Evolutionary conservation across 2,113 vertebrate species (phyloP), one percentile per base, ranked within the genome.

Genomic region (Anarhynchus alexandrinus): DNA sequence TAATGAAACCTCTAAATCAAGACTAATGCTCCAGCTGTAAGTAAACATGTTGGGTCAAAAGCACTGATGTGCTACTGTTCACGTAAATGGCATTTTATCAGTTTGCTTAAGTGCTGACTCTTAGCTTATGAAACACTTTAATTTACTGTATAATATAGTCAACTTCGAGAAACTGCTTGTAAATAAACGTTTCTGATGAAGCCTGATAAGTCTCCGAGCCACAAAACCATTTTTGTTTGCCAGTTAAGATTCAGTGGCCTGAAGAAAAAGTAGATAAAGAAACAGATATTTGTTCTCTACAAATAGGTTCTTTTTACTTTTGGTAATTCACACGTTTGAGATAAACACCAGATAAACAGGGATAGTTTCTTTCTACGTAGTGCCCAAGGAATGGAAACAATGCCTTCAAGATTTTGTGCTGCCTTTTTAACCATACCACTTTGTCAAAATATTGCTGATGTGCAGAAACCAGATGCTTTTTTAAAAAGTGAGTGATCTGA

Each of bases 141-240:
- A 80, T 93, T 95, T 95, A 76, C 58, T 11, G 1, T 77, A 73
- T 83, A 89, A 90, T 86, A 26, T 26, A 49, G 82, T 86, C 76
- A 82, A 3, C 89, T 87, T 93, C 1, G 5, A 93, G 82, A 90
- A 97, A 95, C 81, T 91, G 82, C 89, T 96, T 82, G 89, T 88
- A 94, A 95, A 97, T 95, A 95, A 95, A 91, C 43, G 2, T 93
- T 95, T 91, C 78, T 93, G 89, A 89, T 94, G 91, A 73, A 80
- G 71, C 61, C 70, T 82, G 96, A 96, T 96, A 96, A 88, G 91
- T 45, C 54, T 85, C 64, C 82, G 73, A 95, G 66, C 71, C 84
- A 95, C 91, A 96, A 94, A 96, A 72, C 49, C 78, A 32, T 79
- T 95, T 93, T 62, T 95, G 81, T 96, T 96, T 95, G 81, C 91